Evolutionary conservation across 2,888 invertebrate genomes (phyloP).

Genomic region (Perithous albicinctus): DNA sequence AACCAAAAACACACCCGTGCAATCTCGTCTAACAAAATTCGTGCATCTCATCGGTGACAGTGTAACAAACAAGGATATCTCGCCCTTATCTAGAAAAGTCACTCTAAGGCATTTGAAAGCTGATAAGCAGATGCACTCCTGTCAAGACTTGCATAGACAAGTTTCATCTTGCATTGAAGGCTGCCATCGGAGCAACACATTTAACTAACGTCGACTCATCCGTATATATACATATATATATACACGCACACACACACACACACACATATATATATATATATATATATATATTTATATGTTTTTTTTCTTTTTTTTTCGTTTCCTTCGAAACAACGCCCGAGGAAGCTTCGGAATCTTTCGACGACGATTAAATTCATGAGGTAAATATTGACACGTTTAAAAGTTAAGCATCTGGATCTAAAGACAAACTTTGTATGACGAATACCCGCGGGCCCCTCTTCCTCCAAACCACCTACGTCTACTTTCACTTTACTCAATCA

Average conservation of each 20-base stretch:
- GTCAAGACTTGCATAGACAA: conserved; percentile 73
- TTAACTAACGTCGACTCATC: conserved; percentile 11
- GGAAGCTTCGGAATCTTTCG: neutral
- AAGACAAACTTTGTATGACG: conserved; percentile 57
- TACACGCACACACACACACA: too few species aligned
- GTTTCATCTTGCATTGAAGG: conserved; percentile 67
- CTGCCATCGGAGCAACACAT: conserved; percentile 68
- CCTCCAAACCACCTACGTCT: conserved; percentile 20
- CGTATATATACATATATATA: too few species aligned
- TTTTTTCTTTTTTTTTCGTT: neutral
- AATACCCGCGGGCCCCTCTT: conserved; percentile 44
- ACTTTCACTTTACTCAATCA: conserved; percentile 50
- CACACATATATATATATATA: too few species aligned
- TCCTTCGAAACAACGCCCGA: neutral
- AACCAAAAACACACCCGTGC: too few species aligned
- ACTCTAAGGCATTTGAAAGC: conserved; percentile 42
- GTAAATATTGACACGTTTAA: conserved; percentile 55
- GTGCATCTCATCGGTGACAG: too few species aligned
- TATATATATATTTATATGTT: too few species aligned
- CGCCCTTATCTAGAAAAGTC: neutral
- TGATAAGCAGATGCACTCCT: conserved; percentile 58
- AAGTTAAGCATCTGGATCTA: conserved; percentile 42
- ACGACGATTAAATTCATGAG: conserved; percentile 14
- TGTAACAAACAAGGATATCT: conserved; percentile 13
- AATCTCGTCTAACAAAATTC: too few species aligned